A percentile compares a stretch with the other conserved stretches of the same genome.
Evolutionary conservation across 1,140 invertebrate genomes (phyloP).

Genomic region (Polypedilum vanderplanki): DNA sequence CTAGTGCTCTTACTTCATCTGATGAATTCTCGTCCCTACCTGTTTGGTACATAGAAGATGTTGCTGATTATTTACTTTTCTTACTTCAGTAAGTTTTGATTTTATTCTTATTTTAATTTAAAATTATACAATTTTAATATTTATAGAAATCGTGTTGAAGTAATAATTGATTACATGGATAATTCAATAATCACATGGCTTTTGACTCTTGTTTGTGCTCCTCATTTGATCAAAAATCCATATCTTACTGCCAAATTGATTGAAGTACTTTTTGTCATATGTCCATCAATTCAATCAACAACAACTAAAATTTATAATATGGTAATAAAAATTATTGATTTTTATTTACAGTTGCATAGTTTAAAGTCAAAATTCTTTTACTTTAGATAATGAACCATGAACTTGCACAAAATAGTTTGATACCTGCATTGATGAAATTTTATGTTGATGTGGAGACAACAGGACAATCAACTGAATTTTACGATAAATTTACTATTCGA

Average conservation of each 20-base stretch:
- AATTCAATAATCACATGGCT: constrained; percentile 81
- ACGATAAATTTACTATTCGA: constrained; percentile 97
- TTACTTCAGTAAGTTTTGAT: constrained; percentile 74
- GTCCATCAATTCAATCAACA: constrained; percentile 69
- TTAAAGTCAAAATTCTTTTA: neutral
- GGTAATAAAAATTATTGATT: constrained; percentile 38
- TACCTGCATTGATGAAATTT: constrained; percentile 92
- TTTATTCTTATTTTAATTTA: constrained; percentile 24
- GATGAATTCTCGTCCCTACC: constrained; percentile 80
- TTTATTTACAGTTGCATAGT: too few species aligned
- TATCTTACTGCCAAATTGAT: constrained; percentile 92
- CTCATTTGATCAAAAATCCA: constrained; percentile 88
- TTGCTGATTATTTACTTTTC: constrained; percentile 91
- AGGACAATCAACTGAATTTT: constrained; percentile 95
- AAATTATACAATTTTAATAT: constrained; percentile 32
- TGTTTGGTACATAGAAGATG: constrained; percentile 94
- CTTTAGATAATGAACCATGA: constrained; percentile 76
- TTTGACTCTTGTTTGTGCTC: constrained; percentile 79
- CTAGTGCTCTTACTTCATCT: constrained; percentile 56
- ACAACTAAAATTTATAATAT: constrained; percentile 49
- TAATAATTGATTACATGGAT: constrained; percentile 70
- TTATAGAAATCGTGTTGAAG: constrained; percentile 66
- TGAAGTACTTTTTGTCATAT: constrained; percentile 90
- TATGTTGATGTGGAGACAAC: constrained; percentile 98
- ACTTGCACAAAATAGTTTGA: constrained; percentile 71